phyloP scores from a whole-genome alignment of 2,888 invertebrate species.

The Mimachlamys varia region DNA sequence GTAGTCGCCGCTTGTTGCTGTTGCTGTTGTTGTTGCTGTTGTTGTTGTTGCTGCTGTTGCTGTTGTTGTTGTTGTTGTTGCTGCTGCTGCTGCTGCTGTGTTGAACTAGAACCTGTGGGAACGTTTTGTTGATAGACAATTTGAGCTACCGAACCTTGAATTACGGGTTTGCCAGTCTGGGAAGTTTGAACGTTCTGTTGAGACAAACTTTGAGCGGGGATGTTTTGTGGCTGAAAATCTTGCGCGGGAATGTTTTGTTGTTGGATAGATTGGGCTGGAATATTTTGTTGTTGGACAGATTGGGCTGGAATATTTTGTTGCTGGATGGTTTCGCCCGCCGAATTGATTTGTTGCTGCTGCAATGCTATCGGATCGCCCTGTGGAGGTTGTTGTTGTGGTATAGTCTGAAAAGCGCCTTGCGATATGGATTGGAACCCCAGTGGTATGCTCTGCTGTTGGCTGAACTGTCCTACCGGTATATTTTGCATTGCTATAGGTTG shows the following conservation, averaged over 20 bases:
- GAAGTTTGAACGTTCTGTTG: neutral
- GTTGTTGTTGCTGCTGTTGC: no score
- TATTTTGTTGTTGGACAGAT: neutral
- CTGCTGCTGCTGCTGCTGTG: neutral
- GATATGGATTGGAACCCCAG: neutral
- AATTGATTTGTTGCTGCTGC: neutral
- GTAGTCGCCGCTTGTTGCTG: neutral
- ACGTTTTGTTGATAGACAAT: constrained; percentile 9
- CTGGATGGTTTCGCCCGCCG: neutral
- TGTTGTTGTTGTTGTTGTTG: no score
- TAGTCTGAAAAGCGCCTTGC: neutral
- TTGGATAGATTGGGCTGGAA: neutral
- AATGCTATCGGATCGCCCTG: neutral
- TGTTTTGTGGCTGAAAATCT: neutral
- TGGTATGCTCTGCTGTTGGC: neutral
- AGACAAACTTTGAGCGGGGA: no score
- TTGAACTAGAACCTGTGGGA: neutral
- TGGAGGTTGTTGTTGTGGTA: neutral
- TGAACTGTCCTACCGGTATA: constrained; percentile 36
- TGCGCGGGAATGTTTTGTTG: neutral
- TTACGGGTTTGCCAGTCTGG: neutral
- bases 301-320: neutral
- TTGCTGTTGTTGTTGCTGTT: neutral
- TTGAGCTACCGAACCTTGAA: neutral
- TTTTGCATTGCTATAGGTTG: neutral